Evolutionary conservation across 2,888 invertebrate genomes (phyloP), one percentile per base, ranked within the genome.

Genomic region (Xanthia togata): DNA sequence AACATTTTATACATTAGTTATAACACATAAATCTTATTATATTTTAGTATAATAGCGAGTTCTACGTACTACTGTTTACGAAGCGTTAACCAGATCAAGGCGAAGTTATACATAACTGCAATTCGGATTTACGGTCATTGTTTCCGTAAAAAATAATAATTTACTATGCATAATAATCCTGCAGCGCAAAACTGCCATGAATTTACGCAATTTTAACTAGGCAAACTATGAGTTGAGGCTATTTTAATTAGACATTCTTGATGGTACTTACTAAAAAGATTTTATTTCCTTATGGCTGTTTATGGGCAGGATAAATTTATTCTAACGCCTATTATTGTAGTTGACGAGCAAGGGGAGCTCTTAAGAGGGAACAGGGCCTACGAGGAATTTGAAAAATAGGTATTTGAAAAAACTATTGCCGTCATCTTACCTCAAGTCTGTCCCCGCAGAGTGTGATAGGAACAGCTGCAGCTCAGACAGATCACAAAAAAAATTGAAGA

Each of bases 61-160:
- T 80, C 60, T 64, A 65, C 63, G 70, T 76, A 76, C 60, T 74
- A 70, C 57, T 63, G 87, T 77, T 81, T 83, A 88, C 87, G 76
- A 82, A 85, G 76, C 87, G 88, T 81, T 87, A 91, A 91, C 86
- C 87, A 87, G 91, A 90, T 89, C 91, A 91, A 91, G 91, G 91
- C 70, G 76, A 85, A 85, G 74, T 83, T 85, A 75, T 79, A 87
- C 87, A 87, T 86, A 87, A 84, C 88, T 86, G 79, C 81, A 76
- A 78, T 87, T 85, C 80, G 76, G 69, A 87, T 86, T 86, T 87
- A 89, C 80, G 85, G 86, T 73, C 88, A 77, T 86, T 84, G 87
- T 88, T 90, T 89, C 90, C 90, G 79, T 76, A 78, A 81, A 75
- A 81, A 81, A 79, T 64, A 64, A 59, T 72, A 55, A 4, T 82